Percentiles rank a stretch among this genome's conserved stretches.
Conservation (phyloP, 2,888 invertebrate species). For the Lasioglossum morio region DNA sequence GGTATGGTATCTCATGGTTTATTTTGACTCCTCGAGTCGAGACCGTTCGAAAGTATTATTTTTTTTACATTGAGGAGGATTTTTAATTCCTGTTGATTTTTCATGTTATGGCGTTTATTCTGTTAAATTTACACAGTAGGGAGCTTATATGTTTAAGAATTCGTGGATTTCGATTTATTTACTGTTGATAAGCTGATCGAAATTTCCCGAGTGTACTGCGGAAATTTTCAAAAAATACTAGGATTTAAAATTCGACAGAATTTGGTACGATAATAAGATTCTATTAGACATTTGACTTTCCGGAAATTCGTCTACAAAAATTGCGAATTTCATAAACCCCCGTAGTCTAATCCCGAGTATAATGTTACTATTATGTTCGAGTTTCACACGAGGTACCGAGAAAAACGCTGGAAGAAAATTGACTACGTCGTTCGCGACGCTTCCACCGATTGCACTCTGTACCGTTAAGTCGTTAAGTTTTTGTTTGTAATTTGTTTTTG, state of each 20-base stretch:
- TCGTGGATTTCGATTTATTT: not conserved
- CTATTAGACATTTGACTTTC: too few species aligned
- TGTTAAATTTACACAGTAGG: not conserved
- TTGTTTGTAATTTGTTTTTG: slow-evolving; percentile 49
- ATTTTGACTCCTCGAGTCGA: not conserved
- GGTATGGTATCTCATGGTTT: not conserved
- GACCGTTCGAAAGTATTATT: not conserved
- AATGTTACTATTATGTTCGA: not conserved
- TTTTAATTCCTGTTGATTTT: not conserved
- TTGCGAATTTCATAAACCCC: too few species aligned
- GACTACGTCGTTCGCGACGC: not conserved
- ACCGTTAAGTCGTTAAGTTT: slow-evolving; percentile 57
- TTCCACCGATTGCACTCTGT: slow-evolving; percentile 23
- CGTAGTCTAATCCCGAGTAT: not conserved
- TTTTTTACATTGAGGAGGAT: not conserved
- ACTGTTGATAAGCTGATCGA: not conserved
- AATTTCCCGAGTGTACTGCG: not conserved
- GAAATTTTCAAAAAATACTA: too few species aligned
- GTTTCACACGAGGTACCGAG: not conserved
- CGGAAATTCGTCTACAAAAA: too few species aligned
- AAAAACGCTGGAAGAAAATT: not conserved
- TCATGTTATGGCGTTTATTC: not conserved
- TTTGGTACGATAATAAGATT: too few species aligned
- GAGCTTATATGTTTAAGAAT: not conserved
- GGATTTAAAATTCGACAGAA: too few species aligned